These are phyloP conservation scores for Eilema griseolum DNA, from an alignment of 2,888 invertebrate species.

Conservation along the genomic window DNA sequence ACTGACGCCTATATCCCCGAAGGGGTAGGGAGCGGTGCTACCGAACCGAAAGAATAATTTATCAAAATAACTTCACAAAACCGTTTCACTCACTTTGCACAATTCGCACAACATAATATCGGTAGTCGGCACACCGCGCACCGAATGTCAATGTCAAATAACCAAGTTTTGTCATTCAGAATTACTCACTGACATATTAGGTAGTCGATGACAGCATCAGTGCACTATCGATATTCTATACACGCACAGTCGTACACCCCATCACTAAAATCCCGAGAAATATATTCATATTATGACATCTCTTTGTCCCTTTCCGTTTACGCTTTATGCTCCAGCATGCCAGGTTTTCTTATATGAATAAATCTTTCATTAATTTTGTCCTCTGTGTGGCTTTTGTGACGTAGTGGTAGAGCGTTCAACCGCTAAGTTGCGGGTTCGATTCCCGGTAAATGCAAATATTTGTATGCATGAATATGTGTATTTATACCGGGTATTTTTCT, in stretches of 20 bases:
- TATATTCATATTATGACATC: neutral
- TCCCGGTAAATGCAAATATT: no score
- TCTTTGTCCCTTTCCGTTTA: neutral
- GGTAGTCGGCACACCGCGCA: slow-evolving; percentile 19
- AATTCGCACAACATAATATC: slow-evolving; percentile 22
- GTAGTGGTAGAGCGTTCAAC: no score
- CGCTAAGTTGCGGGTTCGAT: no score
- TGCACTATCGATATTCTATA: slow-evolving; percentile 20
- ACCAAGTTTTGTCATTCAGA: slow-evolving; percentile 24
- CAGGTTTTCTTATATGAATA: no score
- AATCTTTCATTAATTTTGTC: no score
- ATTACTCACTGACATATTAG: slow-evolving; percentile 32
- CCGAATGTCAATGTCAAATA: slow-evolving; percentile 44
- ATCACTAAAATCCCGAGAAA: neutral
- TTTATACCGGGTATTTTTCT: no score
- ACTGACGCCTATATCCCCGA: no score
- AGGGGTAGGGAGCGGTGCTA: no score
- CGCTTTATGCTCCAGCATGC: no score
- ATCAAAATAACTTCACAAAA: neutral
- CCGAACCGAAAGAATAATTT: neutral
- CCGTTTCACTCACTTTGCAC: slow-evolving; percentile 27
- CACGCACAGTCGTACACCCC: slow-evolving; percentile 15
- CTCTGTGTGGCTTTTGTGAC: no score
- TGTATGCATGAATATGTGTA: no score
- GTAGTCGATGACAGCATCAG: slow-evolving; percentile 21